Conservation (phyloP, 1,140 invertebrate genomes). For the Drosophila arizonae region DNA sequence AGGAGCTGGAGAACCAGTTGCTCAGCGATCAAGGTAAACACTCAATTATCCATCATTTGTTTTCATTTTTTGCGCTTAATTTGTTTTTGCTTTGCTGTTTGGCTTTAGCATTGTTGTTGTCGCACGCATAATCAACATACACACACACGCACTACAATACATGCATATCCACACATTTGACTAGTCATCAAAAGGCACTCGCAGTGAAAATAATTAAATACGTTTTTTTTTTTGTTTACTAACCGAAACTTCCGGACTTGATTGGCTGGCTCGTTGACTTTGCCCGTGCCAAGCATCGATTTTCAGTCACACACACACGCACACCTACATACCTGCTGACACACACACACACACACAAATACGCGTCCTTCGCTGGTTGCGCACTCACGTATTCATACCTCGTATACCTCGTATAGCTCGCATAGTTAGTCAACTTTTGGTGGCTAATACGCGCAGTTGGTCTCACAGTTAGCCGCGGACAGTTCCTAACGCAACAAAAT, state of each 20-base stretch:
- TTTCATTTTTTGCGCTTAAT: background rate
- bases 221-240: constrained; percentile 60
- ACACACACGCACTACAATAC: constrained; percentile 1
- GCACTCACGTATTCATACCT: constrained; percentile 22
- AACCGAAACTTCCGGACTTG: constrained; percentile 57
- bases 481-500: constrained; percentile 37
- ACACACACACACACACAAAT: constrained; percentile 26
- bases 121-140: constrained; percentile 12
- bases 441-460: constrained; percentile 36
- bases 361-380: constrained; percentile 29
- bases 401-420: background rate
- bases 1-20: constrained; percentile 87
- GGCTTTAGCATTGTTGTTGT: constrained; percentile 60
- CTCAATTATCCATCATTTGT: background rate
- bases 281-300: constrained; percentile 64
- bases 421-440: constrained; percentile 40
- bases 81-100: constrained; percentile 40
- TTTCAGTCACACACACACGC: constrained; percentile 62
- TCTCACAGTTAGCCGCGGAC: constrained; percentile 11
- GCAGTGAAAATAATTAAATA: constrained; percentile 69
- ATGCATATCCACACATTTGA: background rate
- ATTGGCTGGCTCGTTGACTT: constrained; percentile 48
- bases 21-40: constrained; percentile 89
- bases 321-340: constrained; percentile 11
- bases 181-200: constrained; percentile 30